phyloP scores from a whole-genome alignment of 2,888 invertebrate genomes.

The Machimus rusticus region DNA sequence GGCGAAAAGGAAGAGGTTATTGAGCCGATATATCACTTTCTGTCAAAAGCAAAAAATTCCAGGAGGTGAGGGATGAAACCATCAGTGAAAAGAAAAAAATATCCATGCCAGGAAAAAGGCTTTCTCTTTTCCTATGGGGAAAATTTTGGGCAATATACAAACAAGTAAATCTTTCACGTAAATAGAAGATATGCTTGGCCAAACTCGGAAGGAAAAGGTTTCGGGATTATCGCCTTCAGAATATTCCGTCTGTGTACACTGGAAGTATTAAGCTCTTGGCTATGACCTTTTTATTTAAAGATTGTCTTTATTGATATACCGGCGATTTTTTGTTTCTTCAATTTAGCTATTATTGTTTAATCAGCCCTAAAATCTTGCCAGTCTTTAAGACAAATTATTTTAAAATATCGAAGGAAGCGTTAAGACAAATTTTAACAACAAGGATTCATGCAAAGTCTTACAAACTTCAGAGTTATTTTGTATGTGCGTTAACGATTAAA shows the following conservation, averaged over 20 bases:
- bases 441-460: no score
- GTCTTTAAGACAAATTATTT: background rate
- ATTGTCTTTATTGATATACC: background rate
- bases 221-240: constrained; percentile 16
- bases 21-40: constrained; percentile 37
- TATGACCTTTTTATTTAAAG: constrained; percentile 14
- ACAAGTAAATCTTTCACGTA: constrained; percentile 34
- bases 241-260: background rate
- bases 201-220: constrained; percentile 27
- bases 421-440: no score
- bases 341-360: background rate
- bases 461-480: no score
- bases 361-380: background rate
- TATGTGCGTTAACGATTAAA: no score
- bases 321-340: background rate
- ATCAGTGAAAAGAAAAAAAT: background rate
- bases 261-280: constrained; percentile 16
- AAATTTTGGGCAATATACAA: constrained; percentile 5
- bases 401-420: no score
- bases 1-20: constrained; percentile 27
- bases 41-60: constrained; percentile 33
- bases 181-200: constrained; percentile 18
- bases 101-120: background rate
- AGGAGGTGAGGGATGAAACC: background rate
- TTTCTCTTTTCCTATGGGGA: background rate